Conservation (phyloP, 2,888 invertebrate genomes). For the Ernsta delagoae region DNA sequence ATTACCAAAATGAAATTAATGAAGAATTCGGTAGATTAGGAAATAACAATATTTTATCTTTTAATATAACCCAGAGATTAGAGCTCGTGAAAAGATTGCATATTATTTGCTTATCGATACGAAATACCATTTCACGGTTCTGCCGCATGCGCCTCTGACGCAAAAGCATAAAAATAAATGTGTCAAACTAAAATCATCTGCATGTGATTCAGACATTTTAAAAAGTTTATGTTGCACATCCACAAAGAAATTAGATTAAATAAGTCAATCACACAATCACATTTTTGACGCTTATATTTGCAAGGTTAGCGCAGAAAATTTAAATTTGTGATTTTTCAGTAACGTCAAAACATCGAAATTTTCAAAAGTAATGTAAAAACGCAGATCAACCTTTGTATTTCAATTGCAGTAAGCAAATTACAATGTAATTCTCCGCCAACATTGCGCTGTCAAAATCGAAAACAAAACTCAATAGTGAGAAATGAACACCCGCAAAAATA, state of each 20-base stretch:
- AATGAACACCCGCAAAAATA: conserved; percentile 63
- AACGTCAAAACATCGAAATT: neutral
- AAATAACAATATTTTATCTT: conserved; percentile 37
- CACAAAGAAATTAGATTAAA: conserved; percentile 40
- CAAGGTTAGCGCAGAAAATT: neutral
- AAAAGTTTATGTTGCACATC: conserved; percentile 17
- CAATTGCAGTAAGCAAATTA: conserved; percentile 30
- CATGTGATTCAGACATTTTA: conserved; percentile 23
- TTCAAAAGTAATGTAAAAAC: conserved; percentile 13
- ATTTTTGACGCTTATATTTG: conserved; percentile 48
- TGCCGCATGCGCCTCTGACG: conserved; percentile 28
- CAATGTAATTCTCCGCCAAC: conserved; percentile 32
- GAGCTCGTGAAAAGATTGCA: conserved; percentile 29
- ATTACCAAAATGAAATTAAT: conserved; percentile 26
- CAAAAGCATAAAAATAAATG: conserved; percentile 39
- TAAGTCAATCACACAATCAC: conserved; percentile 45
- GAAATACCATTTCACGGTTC: conserved; percentile 32
- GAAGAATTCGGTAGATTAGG: conserved; percentile 27
- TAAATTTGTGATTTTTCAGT: neutral
- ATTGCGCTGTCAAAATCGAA: conserved; percentile 51
- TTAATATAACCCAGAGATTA: conserved; percentile 38
- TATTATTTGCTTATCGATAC: conserved; percentile 31
- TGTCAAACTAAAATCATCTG: conserved; percentile 32
- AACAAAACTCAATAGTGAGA: conserved; percentile 69
- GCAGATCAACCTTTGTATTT: conserved; percentile 11